These are phyloP conservation scores for Diabrotica virgifera DNA, from an alignment of 1,140 invertebrate species.

Conservation along the genomic window DNA sequence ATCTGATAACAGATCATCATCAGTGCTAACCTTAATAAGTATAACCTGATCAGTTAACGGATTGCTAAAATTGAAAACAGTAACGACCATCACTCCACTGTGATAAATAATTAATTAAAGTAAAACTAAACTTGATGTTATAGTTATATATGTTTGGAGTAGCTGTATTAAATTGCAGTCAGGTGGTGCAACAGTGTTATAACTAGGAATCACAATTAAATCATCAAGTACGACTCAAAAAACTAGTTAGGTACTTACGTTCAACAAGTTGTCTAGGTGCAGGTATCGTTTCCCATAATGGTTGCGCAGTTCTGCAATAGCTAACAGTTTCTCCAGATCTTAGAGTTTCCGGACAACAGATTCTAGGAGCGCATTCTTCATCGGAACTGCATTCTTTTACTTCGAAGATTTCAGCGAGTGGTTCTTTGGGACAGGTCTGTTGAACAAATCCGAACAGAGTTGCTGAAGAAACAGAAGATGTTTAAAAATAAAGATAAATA, in stretches of 20 bases:
- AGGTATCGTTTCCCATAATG: slow-evolving; percentile 59
- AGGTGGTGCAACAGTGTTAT: no score
- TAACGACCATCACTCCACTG: no score
- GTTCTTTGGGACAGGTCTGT: slow-evolving; percentile 60
- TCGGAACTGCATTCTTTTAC: slow-evolving; percentile 63
- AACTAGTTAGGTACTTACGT: slow-evolving; percentile 43
- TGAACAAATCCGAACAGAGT: slow-evolving; percentile 60
- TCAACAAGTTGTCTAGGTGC: slow-evolving; percentile 51
- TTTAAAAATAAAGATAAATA: no score
- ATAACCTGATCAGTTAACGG: no score
- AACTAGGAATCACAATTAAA: no score
- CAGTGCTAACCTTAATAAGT: no score
- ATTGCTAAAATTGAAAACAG: no score
- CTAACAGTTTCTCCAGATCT: slow-evolving; percentile 49
- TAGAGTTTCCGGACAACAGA: slow-evolving; percentile 63
- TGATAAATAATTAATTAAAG: no score
- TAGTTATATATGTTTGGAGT: no score
- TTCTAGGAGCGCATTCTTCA: slow-evolving; percentile 65
- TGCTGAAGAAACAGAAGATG: slow-evolving; percentile 48
- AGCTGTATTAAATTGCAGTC: no score
- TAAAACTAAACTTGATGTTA: no score
- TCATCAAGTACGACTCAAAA: neutral
- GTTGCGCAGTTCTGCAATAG: slow-evolving; percentile 65
- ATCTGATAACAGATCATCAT: no score
- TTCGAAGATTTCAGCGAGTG: slow-evolving; percentile 63